Evolutionary conservation across 2,113 vertebrate genomes (phyloP).

Genomic region (Pavo muticus): DNA sequence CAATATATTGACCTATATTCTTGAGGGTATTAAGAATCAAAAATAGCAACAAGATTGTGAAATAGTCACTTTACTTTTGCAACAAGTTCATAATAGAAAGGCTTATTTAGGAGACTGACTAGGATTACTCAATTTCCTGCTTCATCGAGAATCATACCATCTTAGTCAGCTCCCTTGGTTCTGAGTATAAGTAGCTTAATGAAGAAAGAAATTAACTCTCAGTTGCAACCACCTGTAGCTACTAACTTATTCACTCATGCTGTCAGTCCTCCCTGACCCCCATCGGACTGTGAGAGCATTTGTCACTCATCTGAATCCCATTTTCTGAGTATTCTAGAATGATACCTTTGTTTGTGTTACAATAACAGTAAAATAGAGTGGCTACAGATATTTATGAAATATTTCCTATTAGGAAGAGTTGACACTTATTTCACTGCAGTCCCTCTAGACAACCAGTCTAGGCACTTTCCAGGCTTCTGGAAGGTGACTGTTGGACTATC

Average conservation of each 20-base stretch:
- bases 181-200: constrained; percentile 44
- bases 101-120: constrained; percentile 23
- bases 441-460: background rate
- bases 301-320: background rate
- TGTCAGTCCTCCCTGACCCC: background rate
- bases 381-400: background rate
- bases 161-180: constrained; percentile 25
- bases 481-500: background rate
- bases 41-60: background rate
- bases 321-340: background rate
- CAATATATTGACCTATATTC: background rate
- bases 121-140: constrained; percentile 57
- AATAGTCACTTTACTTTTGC: background rate
- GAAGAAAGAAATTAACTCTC: constrained; percentile 61
- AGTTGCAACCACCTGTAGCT: constrained; percentile 43
- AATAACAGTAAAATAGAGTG: background rate
- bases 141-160: constrained; percentile 34
- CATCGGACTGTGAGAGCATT: background rate
- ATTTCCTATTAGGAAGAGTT: background rate
- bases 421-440: background rate
- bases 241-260: constrained; percentile 4
- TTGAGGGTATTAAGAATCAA: background rate
- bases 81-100: background rate
- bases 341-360: background rate
- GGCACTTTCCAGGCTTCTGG: background rate